Evolutionary conservation across 2,888 invertebrate species (phyloP).

Genomic region (Metalampra italica): DNA sequence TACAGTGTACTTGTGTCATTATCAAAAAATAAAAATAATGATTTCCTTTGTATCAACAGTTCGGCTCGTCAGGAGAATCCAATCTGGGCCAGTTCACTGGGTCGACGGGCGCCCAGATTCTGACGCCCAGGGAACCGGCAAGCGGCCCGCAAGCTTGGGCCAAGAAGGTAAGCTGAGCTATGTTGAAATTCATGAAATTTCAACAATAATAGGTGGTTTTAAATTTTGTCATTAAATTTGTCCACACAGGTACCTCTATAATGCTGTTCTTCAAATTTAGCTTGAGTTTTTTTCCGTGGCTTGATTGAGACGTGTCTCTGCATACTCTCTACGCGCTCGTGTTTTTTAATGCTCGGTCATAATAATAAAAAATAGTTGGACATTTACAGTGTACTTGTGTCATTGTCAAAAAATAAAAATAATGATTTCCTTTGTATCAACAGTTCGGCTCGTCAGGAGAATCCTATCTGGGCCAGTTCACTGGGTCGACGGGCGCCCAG

Average conservation of each 20-base stretch:
- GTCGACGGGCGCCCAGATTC: slow-evolving; percentile 90
- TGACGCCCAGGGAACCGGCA: slow-evolving; percentile 91
- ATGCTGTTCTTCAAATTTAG: background rate
- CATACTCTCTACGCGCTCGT: too few species aligned
- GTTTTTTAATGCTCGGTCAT: too few species aligned
- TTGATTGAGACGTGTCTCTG: too few species aligned
- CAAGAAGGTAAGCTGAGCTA: slow-evolving; percentile 81
- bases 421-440: too few species aligned
- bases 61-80: slow-evolving; percentile 53
- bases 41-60: too few species aligned
- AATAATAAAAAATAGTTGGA: too few species aligned
- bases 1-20: too few species aligned
- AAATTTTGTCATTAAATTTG: slow-evolving; percentile 2
- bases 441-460: slow-evolving; percentile 64
- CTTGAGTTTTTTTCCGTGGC: too few species aligned
- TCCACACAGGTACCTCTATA: too few species aligned
- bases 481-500: slow-evolving; percentile 93
- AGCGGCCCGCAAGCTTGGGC: slow-evolving; percentile 97
- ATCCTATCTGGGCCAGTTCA: slow-evolving; percentile 88
- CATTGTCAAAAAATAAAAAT: too few species aligned
- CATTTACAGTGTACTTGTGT: too few species aligned
- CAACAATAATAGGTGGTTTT: background rate
- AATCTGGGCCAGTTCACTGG: slow-evolving; percentile 94
- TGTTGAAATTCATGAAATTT: background rate
- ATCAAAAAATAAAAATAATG: too few species aligned